A percentile compares a stretch with the other conserved stretches of the same genome.
These are phyloP conservation scores for Drosophila infuscata DNA, from an alignment of 2,888 invertebrate genomes.

Conservation along the genomic window DNA sequence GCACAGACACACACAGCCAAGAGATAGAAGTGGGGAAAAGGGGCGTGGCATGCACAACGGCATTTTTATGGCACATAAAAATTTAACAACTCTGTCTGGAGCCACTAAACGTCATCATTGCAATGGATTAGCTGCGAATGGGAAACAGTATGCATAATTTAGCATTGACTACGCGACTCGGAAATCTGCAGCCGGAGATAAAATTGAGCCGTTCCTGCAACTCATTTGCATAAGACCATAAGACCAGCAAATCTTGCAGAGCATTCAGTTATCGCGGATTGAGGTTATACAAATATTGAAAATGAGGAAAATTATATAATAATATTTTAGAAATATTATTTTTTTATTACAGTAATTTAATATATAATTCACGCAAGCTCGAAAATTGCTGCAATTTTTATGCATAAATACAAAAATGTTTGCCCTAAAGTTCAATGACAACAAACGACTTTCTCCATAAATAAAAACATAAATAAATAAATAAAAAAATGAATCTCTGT, in stretches of 20 bases:
- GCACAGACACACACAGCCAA: slow-evolving; percentile 45
- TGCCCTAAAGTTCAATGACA: slow-evolving; percentile 46
- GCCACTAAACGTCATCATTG: slow-evolving; percentile 74
- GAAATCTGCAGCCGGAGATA: slow-evolving; percentile 61
- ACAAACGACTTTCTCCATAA: slow-evolving; percentile 3
- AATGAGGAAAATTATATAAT: neutral
- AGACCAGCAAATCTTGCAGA: neutral
- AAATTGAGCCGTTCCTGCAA: slow-evolving; percentile 48
- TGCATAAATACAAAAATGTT: slow-evolving; percentile 38
- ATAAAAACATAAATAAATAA: neutral
- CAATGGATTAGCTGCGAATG: slow-evolving; percentile 70
- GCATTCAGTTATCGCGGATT: neutral
- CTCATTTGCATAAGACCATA: slow-evolving; percentile 63
- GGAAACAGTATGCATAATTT: slow-evolving; percentile 50
- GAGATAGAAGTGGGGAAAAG: slow-evolving; percentile 4
- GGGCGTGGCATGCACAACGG: neutral
- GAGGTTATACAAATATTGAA: neutral
- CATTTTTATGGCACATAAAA: slow-evolving; percentile 70
- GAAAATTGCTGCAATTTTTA: slow-evolving; percentile 33
- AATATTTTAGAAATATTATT: neutral
- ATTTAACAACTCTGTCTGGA: slow-evolving; percentile 69
- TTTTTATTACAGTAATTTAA: neutral
- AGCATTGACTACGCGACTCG: slow-evolving; percentile 28
- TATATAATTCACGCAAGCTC: neutral
- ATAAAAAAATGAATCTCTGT: slow-evolving; percentile 1